Evolutionary conservation across 2,797 vertebrate genomes (phyloP), one percentile per base, ranked within the genome.

Genomic region (Erpetoichthys calabaricus): DNA sequence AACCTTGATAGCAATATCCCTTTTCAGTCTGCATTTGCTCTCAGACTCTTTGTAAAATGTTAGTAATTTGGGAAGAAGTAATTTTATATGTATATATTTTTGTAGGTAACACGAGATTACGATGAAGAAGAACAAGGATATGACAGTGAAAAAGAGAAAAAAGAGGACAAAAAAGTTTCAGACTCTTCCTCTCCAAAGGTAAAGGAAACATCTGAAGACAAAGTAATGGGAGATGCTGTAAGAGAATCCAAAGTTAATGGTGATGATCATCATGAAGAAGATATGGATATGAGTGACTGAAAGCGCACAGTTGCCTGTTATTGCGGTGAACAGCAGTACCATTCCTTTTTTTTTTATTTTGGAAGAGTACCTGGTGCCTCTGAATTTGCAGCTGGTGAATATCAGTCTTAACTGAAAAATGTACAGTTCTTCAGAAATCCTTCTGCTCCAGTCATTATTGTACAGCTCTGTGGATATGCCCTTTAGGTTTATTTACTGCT

Each of bases 231-330:
- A 4, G 88, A 85, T 4, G 49, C 68, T 0, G 68, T 71, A 4
- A 81, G 90, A 65, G 92, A 93, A 57, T 92, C 93, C 70, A 95
- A 94, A 70, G 84, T 91, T 5, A 94, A 95, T 0, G 94, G 93
- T 45, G 92, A 98, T 0, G 92, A 97, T 65, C 92, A 93, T 68
- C 92, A 95, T 4, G 91, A 94, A 60, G 94, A 95, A 70, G 96
- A 99, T 77, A 95, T 98, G 94, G 94, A 96, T 70, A 97, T 97
- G 94, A 99, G 95, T 58, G 94, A 98, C 75, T 98, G 76, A 90
- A 44, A 41, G 44, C 44, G 55, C 60, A 4, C 6, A 57, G 54
- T 47, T 58, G 62, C 59, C 51, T 64, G 60, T 64, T 66, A 56
- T 62, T 7, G 70, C 68, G 61, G 42, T 61, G 56, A 8, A 51